phyloP scores from a whole-genome alignment of 1,140 invertebrate species.

The Amyelois transitella region DNA sequence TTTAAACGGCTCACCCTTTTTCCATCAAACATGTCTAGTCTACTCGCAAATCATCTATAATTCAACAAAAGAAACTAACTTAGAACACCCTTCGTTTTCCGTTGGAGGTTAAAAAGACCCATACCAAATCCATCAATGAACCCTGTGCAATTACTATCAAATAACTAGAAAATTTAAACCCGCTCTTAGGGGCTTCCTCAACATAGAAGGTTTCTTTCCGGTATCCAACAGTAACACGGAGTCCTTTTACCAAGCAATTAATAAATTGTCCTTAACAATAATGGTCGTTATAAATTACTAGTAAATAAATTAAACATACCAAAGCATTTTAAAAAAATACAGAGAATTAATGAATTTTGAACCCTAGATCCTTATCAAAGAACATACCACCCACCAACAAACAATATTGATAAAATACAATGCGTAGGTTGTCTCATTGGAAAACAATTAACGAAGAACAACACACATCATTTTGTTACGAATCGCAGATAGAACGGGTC shows the following conservation, averaged over 20 bases:
- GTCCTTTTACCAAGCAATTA: neutral
- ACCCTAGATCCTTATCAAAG: conserved; percentile 7
- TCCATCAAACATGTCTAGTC: too few relatives aligned
- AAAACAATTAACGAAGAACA: conserved; percentile 33
- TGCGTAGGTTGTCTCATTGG: conserved; percentile 22
- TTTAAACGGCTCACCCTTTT: too few relatives aligned
- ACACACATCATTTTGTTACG: conserved; percentile 23
- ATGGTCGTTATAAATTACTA: neutral
- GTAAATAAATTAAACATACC: too few relatives aligned
- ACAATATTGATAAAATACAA: conserved; percentile 11
- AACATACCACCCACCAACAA: conserved; percentile 10
- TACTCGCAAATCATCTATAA: too few relatives aligned
- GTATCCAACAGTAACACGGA: neutral
- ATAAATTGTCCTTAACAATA: neutral
- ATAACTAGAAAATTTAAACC: conserved; percentile 7
- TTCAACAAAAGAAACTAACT: too few relatives aligned
- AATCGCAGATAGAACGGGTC: conserved; percentile 25
- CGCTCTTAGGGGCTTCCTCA: conserved; percentile 13
- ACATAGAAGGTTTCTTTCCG: conserved; percentile 14
- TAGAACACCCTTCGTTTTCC: too few relatives aligned
- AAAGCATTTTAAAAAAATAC: neutral
- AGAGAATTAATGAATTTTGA: conserved; percentile 8
- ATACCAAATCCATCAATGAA: too few relatives aligned
- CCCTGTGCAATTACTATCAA: neutral
- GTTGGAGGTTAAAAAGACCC: neutral